Percentiles rank a stretch among this genome's conserved stretches.
These are phyloP conservation scores for Tribolium madens DNA, from an alignment of 1,140 invertebrate genomes.

Conservation along the genomic window DNA sequence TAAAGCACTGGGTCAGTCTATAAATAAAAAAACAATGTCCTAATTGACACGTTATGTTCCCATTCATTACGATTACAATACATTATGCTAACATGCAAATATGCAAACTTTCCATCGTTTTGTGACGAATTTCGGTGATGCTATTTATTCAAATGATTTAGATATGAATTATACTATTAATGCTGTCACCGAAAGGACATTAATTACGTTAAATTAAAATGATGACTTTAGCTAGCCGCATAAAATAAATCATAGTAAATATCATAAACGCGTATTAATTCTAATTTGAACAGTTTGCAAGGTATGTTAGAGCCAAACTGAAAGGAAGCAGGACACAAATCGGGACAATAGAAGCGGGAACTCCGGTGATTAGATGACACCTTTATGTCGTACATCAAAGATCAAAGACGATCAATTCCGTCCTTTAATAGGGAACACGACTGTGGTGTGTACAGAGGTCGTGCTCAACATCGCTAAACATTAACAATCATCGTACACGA, in stretches of 20 bases:
- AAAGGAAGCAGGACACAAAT: constrained; percentile 9
- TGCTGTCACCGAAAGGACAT: constrained; percentile 8
- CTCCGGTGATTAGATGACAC: constrained; percentile 26
- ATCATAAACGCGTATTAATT: neutral
- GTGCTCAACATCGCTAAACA: neutral
- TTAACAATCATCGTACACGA: neutral
- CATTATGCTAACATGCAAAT: constrained; percentile 9
- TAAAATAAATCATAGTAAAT: constrained; percentile 2
- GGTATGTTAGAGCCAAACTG: neutral
- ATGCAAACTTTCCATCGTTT: constrained; percentile 33
- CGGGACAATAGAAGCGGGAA: constrained; percentile 17
- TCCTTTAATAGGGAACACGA: constrained; percentile 15
- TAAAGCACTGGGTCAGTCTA: constrained; percentile 1
- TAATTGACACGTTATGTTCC: constrained; percentile 26
- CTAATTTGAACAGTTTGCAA: neutral
- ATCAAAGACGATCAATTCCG: constrained; percentile 27
- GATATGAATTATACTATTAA: constrained; percentile 15
- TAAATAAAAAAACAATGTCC: constrained; percentile 5
- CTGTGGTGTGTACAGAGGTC: neutral
- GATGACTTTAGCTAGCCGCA: neutral
- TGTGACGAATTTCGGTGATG: neutral
- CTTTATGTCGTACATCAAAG: constrained; percentile 30
- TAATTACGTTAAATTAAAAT: constrained; percentile 28
- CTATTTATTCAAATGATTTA: constrained; percentile 34
- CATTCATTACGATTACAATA: constrained; percentile 25